Evolutionary conservation across 2,113 vertebrate species (phyloP), one percentile per base, ranked within the genome.

Genomic region (Laterallus jamaicensis): DNA sequence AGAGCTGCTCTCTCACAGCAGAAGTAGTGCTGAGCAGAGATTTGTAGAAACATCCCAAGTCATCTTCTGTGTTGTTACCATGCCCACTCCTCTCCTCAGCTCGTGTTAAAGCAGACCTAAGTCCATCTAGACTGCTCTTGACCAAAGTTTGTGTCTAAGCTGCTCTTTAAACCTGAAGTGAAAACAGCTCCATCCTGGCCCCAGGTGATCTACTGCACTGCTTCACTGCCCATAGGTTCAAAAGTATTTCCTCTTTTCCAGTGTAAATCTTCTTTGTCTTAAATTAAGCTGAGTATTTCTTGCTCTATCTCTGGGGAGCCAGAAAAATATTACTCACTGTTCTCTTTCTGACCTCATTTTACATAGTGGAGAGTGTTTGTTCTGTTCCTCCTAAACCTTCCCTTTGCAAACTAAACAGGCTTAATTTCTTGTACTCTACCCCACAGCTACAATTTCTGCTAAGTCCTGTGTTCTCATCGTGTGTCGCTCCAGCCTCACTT

Each of bases 291-390:
- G 50, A 88, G 39, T 93, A 63, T 88, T 91, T 90, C 90, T 92
- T 95, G 40, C n/a, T 68, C 71, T 28, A 24, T 92, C 92, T 59
- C 80, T 83, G 59, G 71, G 64, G 92, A 96, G 37, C 28, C 79
- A 59, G 47, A 86, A 64, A 81, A 92, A 92, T 92, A 92, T 92
- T 97, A 94, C 76, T 96, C 94, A 93, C 86, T 94, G 82, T 95
- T 96, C 86, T 78, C 79, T 88, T 92, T 92, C 52, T 96, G 92
- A 95, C 96, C 94, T 97, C 56, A 39, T 96, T 95, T 91, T 96
- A 76, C 89, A 76, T 95, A 86, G 37, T 84, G 74, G 49, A 84
- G 77, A 84, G 17, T 92, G 81, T 97, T 95, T 97, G 83, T 83
- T 92, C 56, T 95, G 7, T 85, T 93, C 81, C 58, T 93, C 29